Evolutionary conservation across 2,888 invertebrate genomes (phyloP).

Genomic region (Nipponacmea schrenckii): DNA sequence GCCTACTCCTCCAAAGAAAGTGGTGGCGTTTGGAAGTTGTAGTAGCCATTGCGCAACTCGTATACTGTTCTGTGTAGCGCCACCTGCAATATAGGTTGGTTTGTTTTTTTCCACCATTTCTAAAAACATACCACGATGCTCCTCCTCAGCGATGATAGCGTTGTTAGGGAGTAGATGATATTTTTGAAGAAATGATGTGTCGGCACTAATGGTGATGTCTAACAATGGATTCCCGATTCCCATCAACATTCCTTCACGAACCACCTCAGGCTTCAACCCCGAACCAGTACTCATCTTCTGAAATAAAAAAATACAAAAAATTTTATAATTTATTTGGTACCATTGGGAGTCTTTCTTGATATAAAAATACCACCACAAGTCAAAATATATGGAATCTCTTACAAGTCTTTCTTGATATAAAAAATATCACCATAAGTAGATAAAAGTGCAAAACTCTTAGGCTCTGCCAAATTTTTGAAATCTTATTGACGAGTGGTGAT

Average conservation of each 20-base stretch:
- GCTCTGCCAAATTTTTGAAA: too few relatives aligned
- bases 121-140: slow-evolving; percentile 80
- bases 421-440: not conserved
- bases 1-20: slow-evolving; percentile 95
- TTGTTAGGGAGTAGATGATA: slow-evolving; percentile 88
- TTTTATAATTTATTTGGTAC: too few relatives aligned
- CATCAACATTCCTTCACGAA: slow-evolving; percentile 77
- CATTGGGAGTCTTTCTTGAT: too few relatives aligned
- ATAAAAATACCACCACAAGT: too few relatives aligned
- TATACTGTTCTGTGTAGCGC: slow-evolving; percentile 92
- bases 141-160: slow-evolving; percentile 91
- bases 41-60: slow-evolving; percentile 94
- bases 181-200: slow-evolving; percentile 80
- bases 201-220: slow-evolving; percentile 88
- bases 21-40: slow-evolving; percentile 80
- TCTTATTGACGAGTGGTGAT: too few relatives aligned
- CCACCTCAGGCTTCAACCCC: slow-evolving; percentile 2
- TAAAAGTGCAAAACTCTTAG: not conserved
- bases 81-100: slow-evolving; percentile 90
- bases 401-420: too few relatives aligned
- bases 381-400: too few relatives aligned
- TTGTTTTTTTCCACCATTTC: slow-evolving; percentile 71
- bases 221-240: slow-evolving; percentile 96
- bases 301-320: slow-evolving; percentile 23
- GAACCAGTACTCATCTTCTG: slow-evolving; percentile 34